Base-by-base conservation (phyloP, 1,140 invertebrate genomes). In the Trachymyrmex septentrionalis region DNA sequence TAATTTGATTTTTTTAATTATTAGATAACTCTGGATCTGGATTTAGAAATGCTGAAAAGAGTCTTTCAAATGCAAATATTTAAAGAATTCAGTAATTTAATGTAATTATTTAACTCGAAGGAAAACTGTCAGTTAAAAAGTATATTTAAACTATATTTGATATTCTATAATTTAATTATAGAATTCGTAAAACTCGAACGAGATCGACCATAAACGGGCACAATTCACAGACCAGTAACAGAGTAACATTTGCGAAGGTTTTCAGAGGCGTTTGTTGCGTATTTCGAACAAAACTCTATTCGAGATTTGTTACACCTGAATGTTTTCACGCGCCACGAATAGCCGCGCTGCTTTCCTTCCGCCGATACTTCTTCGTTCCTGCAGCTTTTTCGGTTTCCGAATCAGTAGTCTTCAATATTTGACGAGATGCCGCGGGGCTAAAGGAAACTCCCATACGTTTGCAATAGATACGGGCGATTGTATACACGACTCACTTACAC, bases 331-430 rank as follows among this genome's bases (percentile, higher is more conserved):
- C 21, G 24, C 38, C 9, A 44, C 38, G 27, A 77, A 12, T 44
- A 55, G 9, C 12, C 53, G n/a, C 72, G 34, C 59, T 30, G 67
- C 67, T 48, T 82, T 34, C 19, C 30, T 12, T n/a, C 19, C 55
- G 67, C 30, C 38, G 72, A 71, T 89, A 53, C 61, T 76, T 57
- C 38, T 30, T 80, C 66, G 48, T 38, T 12, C 53, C 34, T 24
- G 24, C n/a, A 59, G n/a, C 55, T 61, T 72, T n/a, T 50, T 44
- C 69, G 30, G 30, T 75, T 89, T 89, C 85, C 88, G 77, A 55
- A 80, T 86, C 87, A 44, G 76, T 73, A 81, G 87, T 89, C 81
- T 77, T 86, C 85, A 82, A 90, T 89, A 89, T 86, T 88, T 71
- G 87, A 88, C 61, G 82, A 89, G 64, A 77, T 53, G 57, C 77